Base-by-base conservation (phyloP, 2,888 invertebrate genomes). In the Meiosimyza platycephala region DNA sequence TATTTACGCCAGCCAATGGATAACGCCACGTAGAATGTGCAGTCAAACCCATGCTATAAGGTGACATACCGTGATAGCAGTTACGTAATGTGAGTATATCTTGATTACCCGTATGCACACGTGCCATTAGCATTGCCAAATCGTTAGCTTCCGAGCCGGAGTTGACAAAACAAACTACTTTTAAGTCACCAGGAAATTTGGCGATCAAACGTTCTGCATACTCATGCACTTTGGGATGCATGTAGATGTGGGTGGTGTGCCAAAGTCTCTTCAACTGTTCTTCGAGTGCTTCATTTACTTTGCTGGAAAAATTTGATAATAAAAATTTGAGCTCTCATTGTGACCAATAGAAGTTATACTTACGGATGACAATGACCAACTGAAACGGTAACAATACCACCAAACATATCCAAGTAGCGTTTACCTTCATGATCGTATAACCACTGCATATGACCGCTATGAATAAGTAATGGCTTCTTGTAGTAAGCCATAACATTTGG, bases 131-230 rank as follows among this genome's bases (percentile, higher is more conserved):
- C 77, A 95, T 89, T 0, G 99, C 99, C 73, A 99, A 88, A 85
- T 99, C 99, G 83, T 98, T 99, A 0, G 99, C 98, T 88, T 99
- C 99, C 6, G 97, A 95, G 0, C 99, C 99, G 81, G 98, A 98
- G 87, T 99, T 99, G 1, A 96, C 95, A 80, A 98, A 92, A 84
- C 97, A 98, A 3, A 95, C 94, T 40, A 95, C 95, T 88, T 96
- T 96, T 51, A 99, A 89, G 79, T 96, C 90, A 11, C 92, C 94
- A 0, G 98, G 97, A 76, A 99, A 88, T 83, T 93, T 97, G 0
- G 90, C 88, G 0, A 91, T 90, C 72, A 99, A 89, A 82, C 93
- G 93, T 81, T 94, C 92, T 0, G 95, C 93, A 86, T 98, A 99
- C 85, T 98, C 95, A 79, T 96, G 95, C 73, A 98, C 91, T 85